A percentile compares a stretch with the other conserved stretches of the same genome.
phyloP scores from a whole-genome alignment of 1,140 invertebrate species.

The Sminthurides bifidus region DNA sequence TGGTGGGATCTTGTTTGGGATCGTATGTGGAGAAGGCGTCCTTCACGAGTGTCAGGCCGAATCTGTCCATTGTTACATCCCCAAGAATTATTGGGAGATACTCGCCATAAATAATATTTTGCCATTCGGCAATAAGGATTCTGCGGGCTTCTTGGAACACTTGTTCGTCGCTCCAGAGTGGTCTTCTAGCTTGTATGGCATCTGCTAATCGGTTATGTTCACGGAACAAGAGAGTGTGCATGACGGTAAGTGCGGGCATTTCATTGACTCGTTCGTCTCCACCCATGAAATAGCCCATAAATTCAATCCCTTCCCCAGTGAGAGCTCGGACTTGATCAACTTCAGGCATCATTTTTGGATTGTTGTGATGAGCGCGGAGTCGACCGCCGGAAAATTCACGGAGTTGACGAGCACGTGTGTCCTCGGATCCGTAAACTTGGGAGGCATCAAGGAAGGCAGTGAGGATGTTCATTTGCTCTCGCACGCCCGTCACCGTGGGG shows the following conservation, averaged over 20 bases:
- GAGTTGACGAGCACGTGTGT: constrained; percentile 41
- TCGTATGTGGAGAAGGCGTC: constrained; percentile 53
- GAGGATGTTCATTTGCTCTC: constrained; percentile 65
- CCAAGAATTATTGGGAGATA: constrained; percentile 37
- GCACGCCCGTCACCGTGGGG: constrained; percentile 45
- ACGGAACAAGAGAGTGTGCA: constrained; percentile 77
- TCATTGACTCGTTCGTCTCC: constrained; percentile 60
- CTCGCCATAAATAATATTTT: constrained; percentile 39
- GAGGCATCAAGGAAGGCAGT: constrained; percentile 70
- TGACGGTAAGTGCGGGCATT: constrained; percentile 73
- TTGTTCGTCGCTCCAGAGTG: constrained; percentile 38
- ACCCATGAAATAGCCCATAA: constrained; percentile 38
- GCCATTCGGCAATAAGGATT: constrained; percentile 38
- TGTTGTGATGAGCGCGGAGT: constrained; percentile 37
- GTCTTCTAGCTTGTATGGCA: constrained; percentile 59
- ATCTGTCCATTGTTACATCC: constrained; percentile 62
- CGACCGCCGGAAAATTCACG: constrained; percentile 36
- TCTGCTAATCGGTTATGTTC: constrained; percentile 77
- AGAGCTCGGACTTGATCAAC: constrained; percentile 33
- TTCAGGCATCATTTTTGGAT: constrained; percentile 34
- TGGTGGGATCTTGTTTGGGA: constrained; percentile 65
- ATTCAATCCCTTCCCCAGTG: constrained; percentile 37
- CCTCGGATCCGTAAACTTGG: constrained; percentile 58
- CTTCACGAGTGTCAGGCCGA: constrained; percentile 57
- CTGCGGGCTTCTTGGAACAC: constrained; percentile 38